Conservation (phyloP, 2,888 invertebrate genomes). For the Drosophila anceps region DNA sequence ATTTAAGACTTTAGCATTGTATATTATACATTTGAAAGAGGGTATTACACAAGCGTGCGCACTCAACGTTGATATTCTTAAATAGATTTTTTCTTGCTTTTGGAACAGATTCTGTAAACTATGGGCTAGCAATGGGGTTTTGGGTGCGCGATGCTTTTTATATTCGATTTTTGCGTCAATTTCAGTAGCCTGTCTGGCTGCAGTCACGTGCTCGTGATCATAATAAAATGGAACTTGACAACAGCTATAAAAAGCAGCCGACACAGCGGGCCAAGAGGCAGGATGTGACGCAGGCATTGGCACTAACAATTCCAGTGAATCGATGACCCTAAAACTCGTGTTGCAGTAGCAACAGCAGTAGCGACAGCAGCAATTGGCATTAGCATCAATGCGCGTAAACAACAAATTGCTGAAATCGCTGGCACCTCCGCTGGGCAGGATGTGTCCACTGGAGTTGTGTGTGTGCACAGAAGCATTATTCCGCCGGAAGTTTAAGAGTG, state of each 20-base stretch:
- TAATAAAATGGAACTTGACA: slow-evolving; percentile 64
- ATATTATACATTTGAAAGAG: neutral
- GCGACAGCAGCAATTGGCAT: slow-evolving; percentile 53
- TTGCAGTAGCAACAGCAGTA: slow-evolving; percentile 21
- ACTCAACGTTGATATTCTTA: neutral
- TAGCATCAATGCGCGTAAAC: slow-evolving; percentile 69
- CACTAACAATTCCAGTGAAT: slow-evolving; percentile 46
- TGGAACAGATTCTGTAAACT: slow-evolving; percentile 26
- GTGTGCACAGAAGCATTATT: slow-evolving; percentile 63
- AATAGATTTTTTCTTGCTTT: slow-evolving; percentile 7
- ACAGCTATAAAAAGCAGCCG: slow-evolving; percentile 61
- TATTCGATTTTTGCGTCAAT: slow-evolving; percentile 39
- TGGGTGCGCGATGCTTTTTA: slow-evolving; percentile 14
- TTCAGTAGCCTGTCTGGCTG: slow-evolving; percentile 49
- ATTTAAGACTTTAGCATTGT: too few relatives aligned
- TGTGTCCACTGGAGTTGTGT: slow-evolving; percentile 44
- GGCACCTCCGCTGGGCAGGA: slow-evolving; percentile 57
- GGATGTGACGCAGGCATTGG: slow-evolving; percentile 4
- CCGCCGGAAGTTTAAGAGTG: slow-evolving; percentile 67
- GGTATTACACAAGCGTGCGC: neutral
- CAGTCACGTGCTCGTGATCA: slow-evolving; percentile 67
- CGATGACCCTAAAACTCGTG: slow-evolving; percentile 63
- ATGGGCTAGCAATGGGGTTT: slow-evolving; percentile 8
- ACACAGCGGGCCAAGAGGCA: slow-evolving; percentile 6
- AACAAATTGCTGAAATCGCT: slow-evolving; percentile 59